Evolutionary conservation across 2,888 invertebrate genomes (phyloP).

Genomic region (Hoplodrina ambigua): DNA sequence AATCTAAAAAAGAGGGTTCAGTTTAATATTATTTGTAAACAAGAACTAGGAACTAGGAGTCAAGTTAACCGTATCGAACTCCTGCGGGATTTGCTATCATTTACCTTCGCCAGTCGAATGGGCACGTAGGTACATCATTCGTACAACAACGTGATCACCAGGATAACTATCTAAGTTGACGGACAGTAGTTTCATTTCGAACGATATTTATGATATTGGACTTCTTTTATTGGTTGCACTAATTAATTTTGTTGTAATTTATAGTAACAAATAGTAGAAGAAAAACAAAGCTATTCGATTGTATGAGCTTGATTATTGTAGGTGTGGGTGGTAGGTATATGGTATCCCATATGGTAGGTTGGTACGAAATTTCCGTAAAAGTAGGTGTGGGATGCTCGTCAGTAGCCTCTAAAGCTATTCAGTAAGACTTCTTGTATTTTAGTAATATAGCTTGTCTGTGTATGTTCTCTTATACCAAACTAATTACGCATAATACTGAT

Average conservation of each 20-base stretch:
- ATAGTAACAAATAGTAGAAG: background rate
- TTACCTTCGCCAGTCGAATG: conserved; percentile 45
- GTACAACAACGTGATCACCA: conserved; percentile 47
- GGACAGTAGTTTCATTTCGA: conserved; percentile 33
- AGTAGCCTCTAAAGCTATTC: too few relatives aligned
- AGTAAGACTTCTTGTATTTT: too few relatives aligned
- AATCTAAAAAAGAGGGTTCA: conserved; percentile 19
- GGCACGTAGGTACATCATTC: conserved; percentile 51
- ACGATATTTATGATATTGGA: background rate
- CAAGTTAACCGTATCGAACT: conserved; percentile 14
- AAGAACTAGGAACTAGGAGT: conserved; percentile 4
- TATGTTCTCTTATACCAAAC: background rate
- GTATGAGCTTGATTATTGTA: background rate
- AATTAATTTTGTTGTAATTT: conserved; percentile 4
- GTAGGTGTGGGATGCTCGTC: too few relatives aligned
- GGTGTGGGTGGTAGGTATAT: too few relatives aligned
- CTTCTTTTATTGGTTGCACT: conserved; percentile 1
- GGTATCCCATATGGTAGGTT: too few relatives aligned
- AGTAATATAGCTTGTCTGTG: background rate
- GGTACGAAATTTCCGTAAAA: too few relatives aligned
- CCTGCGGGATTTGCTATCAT: conserved; percentile 12
- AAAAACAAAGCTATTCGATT: conserved; percentile 7
- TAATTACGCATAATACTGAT: background rate
- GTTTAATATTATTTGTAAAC: conserved; percentile 45
- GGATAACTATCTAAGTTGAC: conserved; percentile 4